These are phyloP conservation scores for Heterodera schachtii DNA, from an alignment of 1,140 invertebrate genomes.

Conservation along the genomic window DNA sequence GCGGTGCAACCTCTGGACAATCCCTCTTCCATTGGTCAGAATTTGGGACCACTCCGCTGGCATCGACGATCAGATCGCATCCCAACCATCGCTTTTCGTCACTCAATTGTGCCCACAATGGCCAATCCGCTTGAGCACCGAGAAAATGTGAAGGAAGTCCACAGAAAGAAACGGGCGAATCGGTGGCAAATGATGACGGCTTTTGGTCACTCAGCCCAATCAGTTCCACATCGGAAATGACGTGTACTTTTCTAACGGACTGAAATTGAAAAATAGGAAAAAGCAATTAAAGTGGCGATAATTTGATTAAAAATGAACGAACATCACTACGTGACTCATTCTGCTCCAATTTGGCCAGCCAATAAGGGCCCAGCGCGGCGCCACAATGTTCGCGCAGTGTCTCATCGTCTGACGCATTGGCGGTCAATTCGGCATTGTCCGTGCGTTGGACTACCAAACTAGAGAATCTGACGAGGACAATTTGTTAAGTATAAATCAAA, in stretches of 20 bases:
- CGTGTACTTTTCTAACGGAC: conserved; percentile 29
- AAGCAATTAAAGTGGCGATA: conserved; percentile 19
- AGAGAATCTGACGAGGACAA: background rate
- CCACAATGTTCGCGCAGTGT: conserved; percentile 13
- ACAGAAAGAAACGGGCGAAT: background rate
- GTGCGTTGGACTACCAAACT: background rate
- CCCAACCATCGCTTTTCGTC: conserved; percentile 67
- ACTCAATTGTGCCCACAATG: conserved; percentile 24
- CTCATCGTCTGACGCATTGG: background rate
- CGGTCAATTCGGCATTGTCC: background rate
- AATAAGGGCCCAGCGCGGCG: conserved; percentile 49
- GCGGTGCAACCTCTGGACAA: conserved; percentile 37
- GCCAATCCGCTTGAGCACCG: conserved; percentile 13
- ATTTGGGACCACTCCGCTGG: conserved; percentile 84
- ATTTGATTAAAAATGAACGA: too few relatives aligned
- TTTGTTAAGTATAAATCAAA: too few relatives aligned
- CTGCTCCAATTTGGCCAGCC: conserved; percentile 41
- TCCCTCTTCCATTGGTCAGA: conserved; percentile 44
- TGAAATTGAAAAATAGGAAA: background rate
- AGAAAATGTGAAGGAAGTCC: conserved; percentile 10
- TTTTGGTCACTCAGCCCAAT: background rate
- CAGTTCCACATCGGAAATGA: conserved; percentile 40
- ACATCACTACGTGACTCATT: too few relatives aligned
- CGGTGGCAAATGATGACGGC: background rate
- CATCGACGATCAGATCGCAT: conserved; percentile 91